Conservation (phyloP, 2,888 invertebrate genomes). For the Phortica magna region DNA sequence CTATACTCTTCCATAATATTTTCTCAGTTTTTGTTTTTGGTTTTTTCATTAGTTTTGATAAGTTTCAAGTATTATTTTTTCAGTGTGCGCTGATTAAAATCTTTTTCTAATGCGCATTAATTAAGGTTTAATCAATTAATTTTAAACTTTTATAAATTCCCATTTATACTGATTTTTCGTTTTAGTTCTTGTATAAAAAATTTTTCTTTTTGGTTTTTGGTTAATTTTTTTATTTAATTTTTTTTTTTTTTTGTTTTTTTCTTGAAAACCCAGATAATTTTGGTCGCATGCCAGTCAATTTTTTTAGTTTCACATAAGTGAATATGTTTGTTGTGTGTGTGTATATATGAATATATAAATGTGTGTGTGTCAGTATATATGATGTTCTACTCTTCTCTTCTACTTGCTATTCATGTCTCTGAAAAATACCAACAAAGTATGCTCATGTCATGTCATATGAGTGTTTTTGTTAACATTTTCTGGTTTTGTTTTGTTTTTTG, state of each 20-base stretch:
- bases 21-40: conserved; percentile 58
- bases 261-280: conserved; percentile 78
- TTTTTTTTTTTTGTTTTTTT: conserved; percentile 56
- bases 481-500: conserved; percentile 59
- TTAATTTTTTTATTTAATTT: conserved; percentile 43
- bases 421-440: conserved; percentile 24
- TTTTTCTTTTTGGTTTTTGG: conserved; percentile 54
- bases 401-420: background rate
- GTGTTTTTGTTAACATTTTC: conserved; percentile 63
- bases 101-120: conserved; percentile 51
- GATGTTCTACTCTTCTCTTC: background rate
- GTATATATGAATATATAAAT: background rate
- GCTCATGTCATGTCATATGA: conserved; percentile 61
- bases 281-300: conserved; percentile 77
- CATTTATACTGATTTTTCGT: conserved; percentile 55
- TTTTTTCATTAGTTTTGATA: conserved; percentile 44
- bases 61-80: conserved; percentile 36
- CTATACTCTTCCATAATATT: background rate
- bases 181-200: conserved; percentile 59
- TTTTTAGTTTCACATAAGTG: conserved; percentile 17
- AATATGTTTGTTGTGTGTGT: background rate
- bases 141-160: conserved; percentile 73
- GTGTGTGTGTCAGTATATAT: background rate
- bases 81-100: conserved; percentile 38
- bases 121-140: conserved; percentile 46